Evolutionary conservation across 2,113 vertebrate genomes (phyloP).

Genomic region (Sterna hirundo): DNA sequence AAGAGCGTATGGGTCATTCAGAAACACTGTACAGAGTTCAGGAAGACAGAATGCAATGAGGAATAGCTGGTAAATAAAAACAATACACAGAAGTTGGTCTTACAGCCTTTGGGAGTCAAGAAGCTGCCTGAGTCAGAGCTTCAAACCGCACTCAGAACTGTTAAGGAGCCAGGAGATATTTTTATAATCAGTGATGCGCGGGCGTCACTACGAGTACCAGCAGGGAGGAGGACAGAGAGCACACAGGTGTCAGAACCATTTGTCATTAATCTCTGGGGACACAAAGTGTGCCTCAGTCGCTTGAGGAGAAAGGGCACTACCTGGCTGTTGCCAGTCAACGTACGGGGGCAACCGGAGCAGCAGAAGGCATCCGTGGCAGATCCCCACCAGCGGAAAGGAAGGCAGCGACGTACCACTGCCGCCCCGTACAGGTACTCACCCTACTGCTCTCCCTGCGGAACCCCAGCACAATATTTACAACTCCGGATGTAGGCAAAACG

Average conservation of each 20-base stretch:
- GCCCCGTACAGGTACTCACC: too few relatives aligned
- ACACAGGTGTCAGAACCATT: neutral
- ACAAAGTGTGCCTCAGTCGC: neutral
- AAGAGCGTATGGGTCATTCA: neutral
- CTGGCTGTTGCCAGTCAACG: neutral
- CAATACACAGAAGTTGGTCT: neutral
- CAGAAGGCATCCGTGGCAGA: neutral
- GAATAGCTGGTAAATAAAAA: neutral
- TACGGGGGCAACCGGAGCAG: neutral
- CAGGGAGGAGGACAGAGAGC: neutral
- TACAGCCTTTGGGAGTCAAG: neutral
- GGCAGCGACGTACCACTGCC: too few relatives aligned
- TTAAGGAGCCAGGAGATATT: neutral
- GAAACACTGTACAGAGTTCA: neutral
- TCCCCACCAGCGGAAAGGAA: neutral
- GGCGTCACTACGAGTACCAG: neutral
- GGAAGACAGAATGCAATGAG: neutral
- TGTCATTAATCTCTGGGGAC: neutral
- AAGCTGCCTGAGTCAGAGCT: neutral
- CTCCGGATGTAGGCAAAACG: neutral
- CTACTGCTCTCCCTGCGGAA: neutral
- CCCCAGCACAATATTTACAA: neutral
- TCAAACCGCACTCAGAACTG: neutral
- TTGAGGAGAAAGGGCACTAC: neutral
- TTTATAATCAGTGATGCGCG: neutral